Evolutionary conservation across 2,797 vertebrate genomes (phyloP).

Genomic region (Helarctos malayanus): DNA sequence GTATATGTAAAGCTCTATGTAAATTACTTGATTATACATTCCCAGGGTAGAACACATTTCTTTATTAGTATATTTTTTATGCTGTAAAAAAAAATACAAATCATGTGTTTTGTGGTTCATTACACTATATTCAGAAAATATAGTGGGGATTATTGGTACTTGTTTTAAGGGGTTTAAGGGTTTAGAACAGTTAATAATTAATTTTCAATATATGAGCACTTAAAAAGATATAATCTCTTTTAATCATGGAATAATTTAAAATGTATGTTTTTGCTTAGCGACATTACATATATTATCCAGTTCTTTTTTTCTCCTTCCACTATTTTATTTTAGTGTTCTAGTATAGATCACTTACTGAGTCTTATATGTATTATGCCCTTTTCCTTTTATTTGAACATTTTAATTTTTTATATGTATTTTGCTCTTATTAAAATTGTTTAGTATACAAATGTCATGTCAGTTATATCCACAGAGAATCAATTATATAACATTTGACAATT

Average conservation of each 20-base stretch:
- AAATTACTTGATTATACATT: not conserved
- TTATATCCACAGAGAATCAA: not conserved
- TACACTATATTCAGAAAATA: not conserved
- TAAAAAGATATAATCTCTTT: not conserved
- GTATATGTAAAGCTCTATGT: not conserved
- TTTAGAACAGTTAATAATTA: not conserved
- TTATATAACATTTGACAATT: not conserved
- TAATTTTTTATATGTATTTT: not conserved
- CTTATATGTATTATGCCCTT: not conserved
- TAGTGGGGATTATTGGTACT: not conserved
- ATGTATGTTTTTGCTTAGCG: not conserved
- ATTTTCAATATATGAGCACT: not conserved
- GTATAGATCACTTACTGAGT: not conserved
- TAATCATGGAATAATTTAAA: not conserved
- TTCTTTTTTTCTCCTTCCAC: not conserved
- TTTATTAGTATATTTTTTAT: not conserved
- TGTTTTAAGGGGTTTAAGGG: not conserved
- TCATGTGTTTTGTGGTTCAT: not conserved
- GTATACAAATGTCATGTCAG: not conserved
- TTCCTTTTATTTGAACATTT: not conserved
- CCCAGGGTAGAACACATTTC: not conserved
- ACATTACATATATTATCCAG: not conserved
- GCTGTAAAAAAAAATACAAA: not conserved
- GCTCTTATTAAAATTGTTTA: not conserved
- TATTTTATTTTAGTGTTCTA: conserved; percentile 3